Conservation (phyloP, 2,888 invertebrate species). For the Caenorhabditis afra region DNA sequence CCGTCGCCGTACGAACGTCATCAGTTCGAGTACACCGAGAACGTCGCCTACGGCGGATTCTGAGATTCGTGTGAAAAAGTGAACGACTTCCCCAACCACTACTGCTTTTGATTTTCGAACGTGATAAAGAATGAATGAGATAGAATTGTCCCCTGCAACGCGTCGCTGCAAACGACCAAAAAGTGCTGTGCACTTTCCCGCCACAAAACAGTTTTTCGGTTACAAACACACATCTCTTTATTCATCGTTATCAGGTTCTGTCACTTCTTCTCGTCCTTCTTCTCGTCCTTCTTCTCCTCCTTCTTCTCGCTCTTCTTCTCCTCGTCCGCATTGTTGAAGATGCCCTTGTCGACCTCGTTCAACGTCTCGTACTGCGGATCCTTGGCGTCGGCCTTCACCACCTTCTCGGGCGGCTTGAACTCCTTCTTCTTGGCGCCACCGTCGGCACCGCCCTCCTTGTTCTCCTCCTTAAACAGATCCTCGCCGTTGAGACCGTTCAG, state of each 20-base stretch:
- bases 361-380: slow-evolving; percentile 67
- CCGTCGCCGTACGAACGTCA: slow-evolving; percentile 24
- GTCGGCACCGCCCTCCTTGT: slow-evolving; percentile 28
- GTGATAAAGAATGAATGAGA: no score
- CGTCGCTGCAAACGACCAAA: no score
- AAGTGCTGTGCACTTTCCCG: no score
- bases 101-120: no score
- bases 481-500: slow-evolving; percentile 54
- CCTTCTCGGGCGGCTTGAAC: slow-evolving; percentile 62
- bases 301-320: slow-evolving; percentile 31
- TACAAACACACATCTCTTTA: neutral
- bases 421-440: slow-evolving; percentile 62
- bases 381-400: slow-evolving; percentile 61
- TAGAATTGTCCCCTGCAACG: no score
- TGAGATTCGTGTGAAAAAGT: neutral
- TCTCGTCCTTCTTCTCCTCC: slow-evolving; percentile 26
- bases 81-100: no score
- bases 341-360: slow-evolving; percentile 61
- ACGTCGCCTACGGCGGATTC: slow-evolving; percentile 43
- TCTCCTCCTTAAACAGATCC: slow-evolving; percentile 58
- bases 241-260: slow-evolving; percentile 9
- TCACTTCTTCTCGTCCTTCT: slow-evolving; percentile 26
- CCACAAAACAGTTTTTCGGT: neutral
- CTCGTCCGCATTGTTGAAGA: slow-evolving; percentile 58
- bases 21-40: slow-evolving; percentile 45